Base-by-base conservation (phyloP, 2,797 vertebrate genomes). In the Myripristis jacobus region DNA sequence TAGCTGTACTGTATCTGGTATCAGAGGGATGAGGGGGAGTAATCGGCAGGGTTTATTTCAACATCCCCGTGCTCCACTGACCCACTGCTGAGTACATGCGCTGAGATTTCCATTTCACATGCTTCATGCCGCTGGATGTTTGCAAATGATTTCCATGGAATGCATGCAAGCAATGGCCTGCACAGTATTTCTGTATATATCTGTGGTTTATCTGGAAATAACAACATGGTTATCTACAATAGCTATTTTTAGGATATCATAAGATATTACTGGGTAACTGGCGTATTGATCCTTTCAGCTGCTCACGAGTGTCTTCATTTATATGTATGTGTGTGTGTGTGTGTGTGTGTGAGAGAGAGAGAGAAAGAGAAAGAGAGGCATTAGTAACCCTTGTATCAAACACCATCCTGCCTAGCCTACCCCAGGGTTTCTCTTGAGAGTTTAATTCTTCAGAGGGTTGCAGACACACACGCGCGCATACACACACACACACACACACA, bases 381-480 rank as follows among this genome's bases (percentile, higher is more conserved):
- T 44, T 1, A 1, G 16, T 44, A 7, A 9, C n/a, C n/a, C n/a
- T n/a, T n/a, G n/a, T n/a, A n/a, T n/a, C n/a, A n/a, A n/a, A n/a
- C n/a, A n/a, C n/a, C n/a, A 16, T 10, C 10, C 24, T 48, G n/a
- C 19, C 29, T 41, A 38, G 54, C 58, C 36, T 25, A 15, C 43
- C 10, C 16, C 67, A 9, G 43, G 31, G 13, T 12, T n/a, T 34
- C 62, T 15, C 25, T 13, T 55, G 50, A 25, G 59, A 70, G 21
- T 67, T 41, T 31, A 24, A 64, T 68, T 67, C 59, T 27, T 53
- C 2, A 51, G 43, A 57, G 44, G 27, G 19, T 66, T 53, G 27
- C 67, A 62, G 54, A 38, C 48, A 66, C 57, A 59, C 54, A 29
- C 60, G 72, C 44, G 13, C 57, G 27, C 38, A 60, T 41, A 43